phyloP scores from a whole-genome alignment of 2,113 vertebrate genomes.

The Corydoras sp. region DNA sequence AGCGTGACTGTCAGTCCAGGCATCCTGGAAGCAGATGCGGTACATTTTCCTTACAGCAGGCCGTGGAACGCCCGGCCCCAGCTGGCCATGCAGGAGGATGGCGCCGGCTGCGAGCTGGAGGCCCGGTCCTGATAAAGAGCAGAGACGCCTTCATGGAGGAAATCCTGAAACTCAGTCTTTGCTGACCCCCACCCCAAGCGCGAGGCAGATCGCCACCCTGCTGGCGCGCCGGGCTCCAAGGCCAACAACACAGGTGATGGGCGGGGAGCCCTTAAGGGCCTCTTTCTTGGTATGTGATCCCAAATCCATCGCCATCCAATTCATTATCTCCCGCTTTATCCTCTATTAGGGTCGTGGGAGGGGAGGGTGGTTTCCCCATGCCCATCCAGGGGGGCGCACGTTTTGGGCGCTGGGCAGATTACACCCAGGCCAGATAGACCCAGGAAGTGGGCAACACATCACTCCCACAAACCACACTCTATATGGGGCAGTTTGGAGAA shows the following conservation, averaged over 20 bases:
- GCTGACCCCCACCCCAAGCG: conserved; percentile 95
- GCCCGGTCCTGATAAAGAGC: conserved; percentile 86
- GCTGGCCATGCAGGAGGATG: conserved; percentile 84
- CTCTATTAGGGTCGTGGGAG: no score
- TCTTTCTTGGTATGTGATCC: no score
- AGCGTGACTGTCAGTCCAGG: conserved; percentile 93
- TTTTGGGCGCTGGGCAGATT: no score
- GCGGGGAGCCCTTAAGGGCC: no score
- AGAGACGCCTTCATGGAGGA: conserved; percentile 91
- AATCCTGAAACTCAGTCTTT: conserved; percentile 94
- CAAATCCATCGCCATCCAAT: no score
- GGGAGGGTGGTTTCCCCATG: no score
- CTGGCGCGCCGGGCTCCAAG: conserved; percentile 93
- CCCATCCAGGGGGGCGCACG: no score
- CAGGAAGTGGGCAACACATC: no score
- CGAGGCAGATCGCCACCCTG: conserved; percentile 95
- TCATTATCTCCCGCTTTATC: no score
- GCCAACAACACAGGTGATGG: conserved; percentile 92
- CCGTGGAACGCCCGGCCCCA: conserved; percentile 91
- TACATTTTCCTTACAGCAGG: conserved; percentile 92
- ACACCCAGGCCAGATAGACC: no score
- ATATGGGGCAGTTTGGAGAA: no score
- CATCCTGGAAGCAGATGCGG: conserved; percentile 93
- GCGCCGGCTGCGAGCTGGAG: conserved; percentile 85
- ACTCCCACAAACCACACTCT: no score